Base-by-base conservation (phyloP, 2,888 invertebrate genomes). In the Aspidapion aeneum region DNA sequence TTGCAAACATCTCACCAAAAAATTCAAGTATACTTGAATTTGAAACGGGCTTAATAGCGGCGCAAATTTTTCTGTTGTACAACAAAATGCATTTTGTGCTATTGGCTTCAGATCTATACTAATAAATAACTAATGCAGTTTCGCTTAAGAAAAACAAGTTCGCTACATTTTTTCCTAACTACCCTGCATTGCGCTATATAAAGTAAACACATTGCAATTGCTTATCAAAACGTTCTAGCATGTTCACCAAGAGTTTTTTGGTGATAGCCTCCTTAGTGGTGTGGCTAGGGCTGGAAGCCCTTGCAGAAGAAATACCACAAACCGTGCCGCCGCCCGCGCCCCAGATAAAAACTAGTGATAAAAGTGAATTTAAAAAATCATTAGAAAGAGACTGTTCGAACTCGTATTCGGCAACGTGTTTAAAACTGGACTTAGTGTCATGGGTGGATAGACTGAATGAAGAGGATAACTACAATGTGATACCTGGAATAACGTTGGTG, bases 351-450 rank as follows among this genome's bases (percentile, higher is more conserved):
- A 65, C 17, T 50, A 62, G 71, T 68, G 74, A 74, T 59, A 73
- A 74, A 68, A 74, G 74, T 73, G 77, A 78, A 61, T 74, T 71
- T 18, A 74, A 74, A 67, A 74, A 71, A 61, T 72, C 79, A 2
- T 74, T 82, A 49, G 75, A 81, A 12, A 73, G 77, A 56, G 84
- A 84, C 67, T 89, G 89, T 76, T 81, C 81, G 50, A 82, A 82
- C 20, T 79, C 82, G 0, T 86, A 88, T 72, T 90, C 88, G 75
- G 82, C 88, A 20, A 90, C 90, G 74, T 93, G 93, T 74, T 79
- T 93, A 50, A 93, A 93, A 75, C 81, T 93, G 66, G 91, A 92
- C 72, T 86, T 90, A 55, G 85, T 91, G 1, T 89, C 89, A 2
- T 87, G 92, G 73, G 83, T 93, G 67, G 92, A 93, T 74, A 87